Base-by-base conservation (phyloP, 2,113 vertebrate genomes). In the Vireo altiloquus region DNA sequence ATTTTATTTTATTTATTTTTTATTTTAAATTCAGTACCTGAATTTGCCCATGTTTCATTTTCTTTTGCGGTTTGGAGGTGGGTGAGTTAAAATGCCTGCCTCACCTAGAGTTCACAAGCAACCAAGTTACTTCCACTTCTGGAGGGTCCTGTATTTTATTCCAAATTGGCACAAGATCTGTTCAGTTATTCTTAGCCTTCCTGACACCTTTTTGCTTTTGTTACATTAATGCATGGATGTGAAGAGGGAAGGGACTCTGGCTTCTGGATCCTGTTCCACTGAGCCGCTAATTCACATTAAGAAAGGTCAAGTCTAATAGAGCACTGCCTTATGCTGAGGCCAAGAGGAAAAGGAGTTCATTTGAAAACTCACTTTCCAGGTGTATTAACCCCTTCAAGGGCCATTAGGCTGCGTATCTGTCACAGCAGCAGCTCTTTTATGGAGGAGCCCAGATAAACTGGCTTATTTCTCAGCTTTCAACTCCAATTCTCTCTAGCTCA, bases 131-230 rank as follows among this genome's bases (percentile, higher is more conserved):
- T 95, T 97, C 90, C 94, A 94, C 84, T 93, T 96, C 92, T 97
- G 92, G 95, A 97, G 96, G 96, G 94, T 96, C 90, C 60, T 81
- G 12, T 89, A 94, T 95, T 94, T 96, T 96, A 94, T 94, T 95
- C 89, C 91, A 96, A 96, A 72, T 54, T 97, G 97, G 94, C 96
- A 91, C 53, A 95, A 90, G 94, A 96, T 95, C 96, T 95, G 78
- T 97, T 96, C 96, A 60, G 95, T 93, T 97, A 97, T 94, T 97
- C 92, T 97, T 97, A 96, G 90, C 82, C 65, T 96, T 94, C 87
- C 94, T 96, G 91, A 97, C 91, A 95, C 89, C 92, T 95, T 94
- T 97, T 94, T 96, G 87, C 95, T 97, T 97, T 97, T 97, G 95
- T 97, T 96, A 92, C 92, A 94, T 96, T 96, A 97, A 95, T 94